Conservation (phyloP, 2,888 invertebrate genomes). For the Aproaerema taeniolella region DNA sequence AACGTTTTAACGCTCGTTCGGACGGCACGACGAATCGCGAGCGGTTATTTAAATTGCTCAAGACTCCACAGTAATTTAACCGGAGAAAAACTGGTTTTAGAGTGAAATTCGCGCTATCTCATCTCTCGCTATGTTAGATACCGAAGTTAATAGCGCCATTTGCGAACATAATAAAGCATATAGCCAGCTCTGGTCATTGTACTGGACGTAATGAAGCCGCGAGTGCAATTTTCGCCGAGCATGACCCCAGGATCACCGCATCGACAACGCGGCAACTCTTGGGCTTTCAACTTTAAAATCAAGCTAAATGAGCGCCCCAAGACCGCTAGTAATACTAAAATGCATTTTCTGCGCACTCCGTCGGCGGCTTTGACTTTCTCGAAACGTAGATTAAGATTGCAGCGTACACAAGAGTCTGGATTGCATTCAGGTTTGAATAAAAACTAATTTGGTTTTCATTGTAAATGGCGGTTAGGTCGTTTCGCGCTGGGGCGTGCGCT, state of each 20-base stretch:
- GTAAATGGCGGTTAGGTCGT: conserved; percentile 32
- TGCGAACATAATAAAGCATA: conserved; percentile 35
- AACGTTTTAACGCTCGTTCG: conserved; percentile 45
- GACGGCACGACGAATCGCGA: conserved; percentile 46
- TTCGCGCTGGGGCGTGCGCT: conserved; percentile 31
- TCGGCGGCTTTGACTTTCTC: conserved; percentile 57
- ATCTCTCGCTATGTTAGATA: conserved; percentile 37
- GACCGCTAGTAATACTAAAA: conserved; percentile 55
- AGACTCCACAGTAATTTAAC: conserved; percentile 46
- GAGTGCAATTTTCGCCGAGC: conserved; percentile 50
- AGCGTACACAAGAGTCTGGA: conserved; percentile 25
- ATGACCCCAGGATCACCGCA: conserved; percentile 32
- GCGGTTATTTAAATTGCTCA: conserved; percentile 55
- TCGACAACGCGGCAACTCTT: conserved; percentile 28
- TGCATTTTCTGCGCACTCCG: conserved; percentile 54
- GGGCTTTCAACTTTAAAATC: conserved; percentile 37
- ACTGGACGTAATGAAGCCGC: conserved; percentile 47
- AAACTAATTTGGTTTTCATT: conserved; percentile 22
- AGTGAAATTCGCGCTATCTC: conserved; percentile 49
- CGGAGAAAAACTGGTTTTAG: conserved; percentile 45
- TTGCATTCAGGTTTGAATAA: conserved; percentile 18
- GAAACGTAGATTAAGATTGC: conserved; percentile 53
- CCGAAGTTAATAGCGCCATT: conserved; percentile 35
- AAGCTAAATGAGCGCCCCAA: conserved; percentile 47
- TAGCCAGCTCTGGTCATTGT: conserved; percentile 42